phyloP scores from a whole-genome alignment of 2,113 vertebrate species.

The Vimba vimba region DNA sequence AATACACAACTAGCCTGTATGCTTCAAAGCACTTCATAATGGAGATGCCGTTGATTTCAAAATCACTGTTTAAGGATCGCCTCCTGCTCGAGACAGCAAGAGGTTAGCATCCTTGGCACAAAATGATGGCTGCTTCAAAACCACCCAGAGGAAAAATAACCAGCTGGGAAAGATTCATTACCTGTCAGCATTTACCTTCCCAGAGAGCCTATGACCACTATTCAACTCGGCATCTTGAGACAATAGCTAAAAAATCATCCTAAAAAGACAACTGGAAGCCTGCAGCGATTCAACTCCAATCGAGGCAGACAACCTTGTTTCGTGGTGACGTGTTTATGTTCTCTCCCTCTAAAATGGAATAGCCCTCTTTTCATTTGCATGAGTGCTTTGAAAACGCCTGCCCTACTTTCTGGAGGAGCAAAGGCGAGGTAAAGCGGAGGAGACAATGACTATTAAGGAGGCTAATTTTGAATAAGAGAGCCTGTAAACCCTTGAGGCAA shows the following conservation, averaged over 20 bases:
- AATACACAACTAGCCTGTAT: neutral
- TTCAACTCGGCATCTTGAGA: constrained; percentile 19
- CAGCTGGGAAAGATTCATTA: constrained; percentile 15
- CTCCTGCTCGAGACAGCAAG: neutral
- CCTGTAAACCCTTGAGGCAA: constrained; percentile 44
- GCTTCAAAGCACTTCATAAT: constrained; percentile 23
- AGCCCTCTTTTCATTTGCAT: constrained; percentile 43
- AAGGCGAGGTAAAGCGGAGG: constrained; percentile 34
- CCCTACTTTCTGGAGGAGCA: constrained; percentile 51
- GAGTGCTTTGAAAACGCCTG: constrained; percentile 43
- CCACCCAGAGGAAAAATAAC: constrained; percentile 29
- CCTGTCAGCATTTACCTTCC: constrained; percentile 33
- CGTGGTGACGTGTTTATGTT: constrained; percentile 17
- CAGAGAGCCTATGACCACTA: constrained; percentile 23
- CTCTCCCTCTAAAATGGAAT: constrained; percentile 17
- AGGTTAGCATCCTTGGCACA: constrained; percentile 33
- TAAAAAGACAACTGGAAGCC: constrained; percentile 14
- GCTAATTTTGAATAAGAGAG: constrained; percentile 51
- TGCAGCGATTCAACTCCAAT: constrained; percentile 14
- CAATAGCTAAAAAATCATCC: constrained; percentile 13
- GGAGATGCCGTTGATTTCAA: neutral
- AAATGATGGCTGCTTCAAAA: constrained; percentile 37
- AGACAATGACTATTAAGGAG: constrained; percentile 46
- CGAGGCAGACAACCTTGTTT: constrained; percentile 36
- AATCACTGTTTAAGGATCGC: neutral